Evolutionary conservation across 2,113 vertebrate genomes (phyloP).

Genomic region (Barnardius zonarius): DNA sequence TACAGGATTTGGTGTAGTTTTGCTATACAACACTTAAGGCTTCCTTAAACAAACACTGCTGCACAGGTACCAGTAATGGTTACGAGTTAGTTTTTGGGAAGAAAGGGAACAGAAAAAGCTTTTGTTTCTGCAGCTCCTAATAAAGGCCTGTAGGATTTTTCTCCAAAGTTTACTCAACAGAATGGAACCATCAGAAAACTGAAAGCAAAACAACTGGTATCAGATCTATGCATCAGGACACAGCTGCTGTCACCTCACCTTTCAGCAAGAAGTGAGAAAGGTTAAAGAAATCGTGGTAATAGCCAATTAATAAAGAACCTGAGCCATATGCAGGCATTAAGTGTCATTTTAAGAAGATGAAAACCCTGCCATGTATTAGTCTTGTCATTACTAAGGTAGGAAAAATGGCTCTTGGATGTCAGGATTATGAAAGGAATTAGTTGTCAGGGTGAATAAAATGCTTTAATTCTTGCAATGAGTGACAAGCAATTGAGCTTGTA

Average conservation of each 20-base stretch:
- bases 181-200: background rate
- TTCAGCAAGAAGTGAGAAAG: background rate
- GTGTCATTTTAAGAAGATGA: background rate
- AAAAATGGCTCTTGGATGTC: background rate
- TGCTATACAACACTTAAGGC: background rate
- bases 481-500: background rate
- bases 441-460: background rate
- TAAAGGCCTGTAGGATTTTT: background rate
- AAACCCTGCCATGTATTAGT: background rate
- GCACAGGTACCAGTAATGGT: background rate
- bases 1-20: accelerated
- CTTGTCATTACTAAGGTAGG: background rate
- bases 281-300: background rate
- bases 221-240: background rate
- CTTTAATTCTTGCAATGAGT: background rate
- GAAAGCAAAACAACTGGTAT: background rate
- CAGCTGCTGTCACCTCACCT: background rate
- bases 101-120: background rate
- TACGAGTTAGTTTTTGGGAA: background rate
- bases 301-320: background rate
- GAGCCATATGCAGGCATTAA: background rate
- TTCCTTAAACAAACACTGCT: background rate
- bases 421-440: background rate
- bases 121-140: background rate
- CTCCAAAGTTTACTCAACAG: background rate